A percentile compares a stretch with the other conserved stretches of the same genome.
Evolutionary conservation across 2,797 vertebrate species (phyloP).

Genomic region (Scomberomorus guttatus): DNA sequence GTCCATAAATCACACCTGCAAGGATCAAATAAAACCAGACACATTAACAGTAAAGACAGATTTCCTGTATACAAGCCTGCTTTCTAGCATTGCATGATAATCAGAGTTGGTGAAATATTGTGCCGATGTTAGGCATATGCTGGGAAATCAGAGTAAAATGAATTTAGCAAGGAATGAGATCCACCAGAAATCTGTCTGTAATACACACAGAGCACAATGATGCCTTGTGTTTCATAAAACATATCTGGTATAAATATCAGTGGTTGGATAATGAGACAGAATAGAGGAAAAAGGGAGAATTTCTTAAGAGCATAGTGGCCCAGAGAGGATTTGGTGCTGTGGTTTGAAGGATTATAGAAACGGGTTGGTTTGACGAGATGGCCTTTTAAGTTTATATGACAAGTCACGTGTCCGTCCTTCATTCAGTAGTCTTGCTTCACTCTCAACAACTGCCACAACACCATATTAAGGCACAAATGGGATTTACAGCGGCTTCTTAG

Average conservation of each 20-base stretch:
- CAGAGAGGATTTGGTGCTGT: slow-evolving; percentile 43
- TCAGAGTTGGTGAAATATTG: too few species aligned
- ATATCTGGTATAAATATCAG: not conserved
- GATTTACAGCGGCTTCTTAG: slow-evolving; percentile 56
- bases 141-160: not conserved
- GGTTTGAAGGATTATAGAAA: slow-evolving; percentile 60
- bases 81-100: too few species aligned
- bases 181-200: not conserved
- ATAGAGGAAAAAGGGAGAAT: slow-evolving; percentile 15
- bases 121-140: not conserved
- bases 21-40: too few species aligned
- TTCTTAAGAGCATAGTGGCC: slow-evolving; percentile 31
- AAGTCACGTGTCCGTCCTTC: slow-evolving; percentile 42
- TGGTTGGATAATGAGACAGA: not conserved
- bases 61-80: too few species aligned
- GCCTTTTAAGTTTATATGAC: slow-evolving; percentile 61
- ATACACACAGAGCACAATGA: not conserved
- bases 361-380: slow-evolving; percentile 34
- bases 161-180: not conserved
- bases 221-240: not conserved
- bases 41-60: too few species aligned
- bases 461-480: slow-evolving; percentile 47
- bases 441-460: slow-evolving; percentile 40
- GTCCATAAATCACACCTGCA: too few species aligned
- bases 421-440: slow-evolving; percentile 27